Conservation (phyloP, 2,113 vertebrate species). For the Heliornis fulica region DNA sequence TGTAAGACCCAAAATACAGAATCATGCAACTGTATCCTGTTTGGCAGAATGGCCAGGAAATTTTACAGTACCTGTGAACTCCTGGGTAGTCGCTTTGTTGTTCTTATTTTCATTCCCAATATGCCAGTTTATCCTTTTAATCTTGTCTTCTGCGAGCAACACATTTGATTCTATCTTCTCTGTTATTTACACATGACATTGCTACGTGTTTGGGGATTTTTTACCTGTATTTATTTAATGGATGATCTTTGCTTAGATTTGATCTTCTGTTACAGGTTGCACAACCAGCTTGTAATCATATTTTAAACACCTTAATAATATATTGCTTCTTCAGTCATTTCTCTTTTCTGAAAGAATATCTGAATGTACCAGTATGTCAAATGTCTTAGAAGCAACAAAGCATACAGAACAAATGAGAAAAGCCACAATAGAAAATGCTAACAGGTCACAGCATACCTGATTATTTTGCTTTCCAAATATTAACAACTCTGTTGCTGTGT, state of each 20-base stretch:
- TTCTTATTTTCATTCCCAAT: not conserved
- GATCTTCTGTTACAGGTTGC: not conserved
- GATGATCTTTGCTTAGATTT: not conserved
- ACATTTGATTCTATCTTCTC: not conserved
- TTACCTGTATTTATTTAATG: not conserved
- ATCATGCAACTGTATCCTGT: not conserved
- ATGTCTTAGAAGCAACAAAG: not conserved
- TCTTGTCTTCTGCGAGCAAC: not conserved
- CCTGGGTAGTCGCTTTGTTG: not conserved
- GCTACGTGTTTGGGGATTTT: accelerated
- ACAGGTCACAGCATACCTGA: not conserved
- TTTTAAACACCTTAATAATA: not conserved
- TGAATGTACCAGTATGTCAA: not conserved
- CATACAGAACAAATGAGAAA: not conserved
- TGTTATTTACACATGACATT: not conserved
- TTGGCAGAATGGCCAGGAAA: not conserved
- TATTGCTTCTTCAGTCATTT: not conserved
- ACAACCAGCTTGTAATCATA: not conserved
- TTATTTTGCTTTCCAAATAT: not conserved
- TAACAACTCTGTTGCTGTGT: not conserved
- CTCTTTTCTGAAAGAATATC: not conserved
- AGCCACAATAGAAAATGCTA: not conserved
- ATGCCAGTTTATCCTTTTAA: not conserved
- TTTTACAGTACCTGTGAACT: not conserved
- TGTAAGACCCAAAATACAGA: not conserved